Conservation (phyloP, 2,797 vertebrate species). For the Melanotaenia nigrans region DNA sequence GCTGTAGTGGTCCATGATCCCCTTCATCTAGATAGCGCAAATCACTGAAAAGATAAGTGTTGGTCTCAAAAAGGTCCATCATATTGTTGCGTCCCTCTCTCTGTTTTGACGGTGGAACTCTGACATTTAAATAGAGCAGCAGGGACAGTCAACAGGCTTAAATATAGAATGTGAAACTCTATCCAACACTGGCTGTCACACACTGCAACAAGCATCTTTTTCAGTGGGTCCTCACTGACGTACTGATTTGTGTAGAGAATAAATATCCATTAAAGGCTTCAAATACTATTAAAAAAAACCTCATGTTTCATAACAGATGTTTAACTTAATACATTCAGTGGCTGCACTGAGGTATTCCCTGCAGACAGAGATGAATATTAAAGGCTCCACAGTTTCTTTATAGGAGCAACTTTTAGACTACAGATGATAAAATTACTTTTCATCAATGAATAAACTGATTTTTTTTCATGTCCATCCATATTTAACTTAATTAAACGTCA, state of each 20-base stretch:
- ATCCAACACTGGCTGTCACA: slow-evolving; percentile 92
- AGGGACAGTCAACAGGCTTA: slow-evolving; percentile 92
- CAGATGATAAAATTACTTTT: background rate
- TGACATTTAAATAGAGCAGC: slow-evolving; percentile 95
- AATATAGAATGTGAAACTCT: slow-evolving; percentile 98
- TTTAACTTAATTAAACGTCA: background rate
- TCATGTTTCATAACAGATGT: slow-evolving; percentile 61
- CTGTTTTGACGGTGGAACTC: slow-evolving; percentile 85
- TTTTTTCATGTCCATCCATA: background rate
- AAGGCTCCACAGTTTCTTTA: background rate
- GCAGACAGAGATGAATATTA: background rate
- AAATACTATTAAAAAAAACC: slow-evolving; percentile 56
- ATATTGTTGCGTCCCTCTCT: slow-evolving; percentile 88
- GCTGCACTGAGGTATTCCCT: slow-evolving; percentile 25
- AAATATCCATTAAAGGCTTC: slow-evolving; percentile 60
- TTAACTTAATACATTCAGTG: slow-evolving; percentile 45
- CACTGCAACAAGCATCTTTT: slow-evolving; percentile 84
- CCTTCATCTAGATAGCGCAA: slow-evolving; percentile 89
- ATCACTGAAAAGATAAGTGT: slow-evolving; percentile 93
- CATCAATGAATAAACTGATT: background rate
- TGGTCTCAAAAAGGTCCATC: slow-evolving; percentile 99
- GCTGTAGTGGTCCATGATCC: slow-evolving; percentile 91
- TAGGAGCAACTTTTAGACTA: background rate
- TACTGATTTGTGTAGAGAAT: slow-evolving; percentile 74
- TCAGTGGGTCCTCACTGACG: slow-evolving; percentile 75